Percentiles rank a stretch among this genome's conserved stretches.
These are phyloP conservation scores for Psilanteris sp. DNA, from an alignment of 1,140 invertebrate species.

Conservation along the genomic window DNA sequence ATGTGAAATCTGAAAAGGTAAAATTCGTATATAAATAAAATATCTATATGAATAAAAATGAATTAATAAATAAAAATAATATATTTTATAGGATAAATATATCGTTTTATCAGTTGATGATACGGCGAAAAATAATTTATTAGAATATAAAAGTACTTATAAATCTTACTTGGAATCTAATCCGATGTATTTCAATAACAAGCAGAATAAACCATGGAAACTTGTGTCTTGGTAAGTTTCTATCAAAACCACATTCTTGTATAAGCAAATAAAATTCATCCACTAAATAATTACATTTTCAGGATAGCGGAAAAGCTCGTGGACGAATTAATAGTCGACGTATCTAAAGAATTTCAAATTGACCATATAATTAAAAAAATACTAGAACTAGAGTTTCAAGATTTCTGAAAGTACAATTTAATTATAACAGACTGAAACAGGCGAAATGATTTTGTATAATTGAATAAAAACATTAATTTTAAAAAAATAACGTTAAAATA, in stretches of 20 bases:
- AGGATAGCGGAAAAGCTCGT: slow-evolving; percentile 77
- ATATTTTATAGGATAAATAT: slow-evolving; percentile 3
- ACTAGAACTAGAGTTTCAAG: slow-evolving; percentile 76
- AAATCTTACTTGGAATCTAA: slow-evolving; percentile 58
- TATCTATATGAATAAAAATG: neutral
- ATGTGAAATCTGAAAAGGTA: slow-evolving; percentile 8
- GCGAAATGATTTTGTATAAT: neutral
- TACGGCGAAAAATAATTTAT: slow-evolving; percentile 38
- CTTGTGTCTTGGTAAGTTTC: slow-evolving; percentile 73
- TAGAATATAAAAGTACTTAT: slow-evolving; percentile 70
- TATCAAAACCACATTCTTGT: neutral
- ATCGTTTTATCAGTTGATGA: slow-evolving; percentile 54
- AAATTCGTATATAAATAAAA: neutral
- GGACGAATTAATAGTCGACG: slow-evolving; percentile 72
- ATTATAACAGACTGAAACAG: neutral
- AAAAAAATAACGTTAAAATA: neutral
- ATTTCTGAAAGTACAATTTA: slow-evolving; percentile 62
- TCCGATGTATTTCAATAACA: slow-evolving; percentile 75
- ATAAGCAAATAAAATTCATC: no score
- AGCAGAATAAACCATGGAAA: slow-evolving; percentile 76
- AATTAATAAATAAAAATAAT: neutral
- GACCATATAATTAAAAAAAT: slow-evolving; percentile 73
- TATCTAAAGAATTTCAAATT: slow-evolving; percentile 75
- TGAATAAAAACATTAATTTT: no score
- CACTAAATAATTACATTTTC: slow-evolving; percentile 7